These are phyloP conservation scores for Cheiracanthium punctorium DNA, from an alignment of 2,888 invertebrate genomes.

Conservation along the genomic window DNA sequence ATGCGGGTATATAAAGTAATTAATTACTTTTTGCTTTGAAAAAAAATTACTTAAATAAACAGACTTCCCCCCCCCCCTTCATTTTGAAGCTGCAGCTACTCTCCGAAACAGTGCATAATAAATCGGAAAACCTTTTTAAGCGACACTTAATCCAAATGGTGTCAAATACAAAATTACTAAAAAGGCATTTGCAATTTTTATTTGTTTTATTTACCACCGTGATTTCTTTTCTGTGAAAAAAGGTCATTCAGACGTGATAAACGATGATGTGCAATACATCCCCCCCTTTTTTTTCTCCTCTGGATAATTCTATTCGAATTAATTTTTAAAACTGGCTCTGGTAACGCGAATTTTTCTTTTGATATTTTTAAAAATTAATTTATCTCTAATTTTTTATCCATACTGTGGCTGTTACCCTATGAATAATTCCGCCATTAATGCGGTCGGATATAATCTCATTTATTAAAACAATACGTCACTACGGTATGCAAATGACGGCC, in stretches of 20 bases:
- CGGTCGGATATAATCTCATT: constrained; percentile 58
- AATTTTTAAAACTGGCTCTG: not conserved
- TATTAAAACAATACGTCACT: constrained; percentile 70
- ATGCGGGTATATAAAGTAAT: not conserved
- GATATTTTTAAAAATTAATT: constrained; percentile 67
- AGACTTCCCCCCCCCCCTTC: not conserved
- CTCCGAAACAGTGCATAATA: constrained; percentile 3
- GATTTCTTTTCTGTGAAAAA: constrained; percentile 26
- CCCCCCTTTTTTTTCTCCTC: no score
- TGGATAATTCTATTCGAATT: not conserved
- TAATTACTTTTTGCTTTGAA: not conserved
- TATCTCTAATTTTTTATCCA: constrained; percentile 26
- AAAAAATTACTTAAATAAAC: no score
- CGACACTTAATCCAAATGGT: constrained; percentile 21
- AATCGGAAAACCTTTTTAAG: constrained; percentile 18
- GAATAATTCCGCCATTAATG: constrained; percentile 66
- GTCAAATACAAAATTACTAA: constrained; percentile 29
- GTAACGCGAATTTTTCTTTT: constrained; percentile 5
- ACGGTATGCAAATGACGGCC: constrained; percentile 53
- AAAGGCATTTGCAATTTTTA: constrained; percentile 37
- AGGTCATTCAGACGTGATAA: constrained; percentile 58
- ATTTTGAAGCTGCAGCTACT: not conserved
- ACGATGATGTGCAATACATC: constrained; percentile 20
- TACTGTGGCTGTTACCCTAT: constrained; percentile 40
- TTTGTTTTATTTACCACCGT: constrained; percentile 27